A percentile compares a stretch with the other conserved stretches of the same genome.
phyloP scores from a whole-genome alignment of 2,797 vertebrate species.

The Protonibea diacanthus region DNA sequence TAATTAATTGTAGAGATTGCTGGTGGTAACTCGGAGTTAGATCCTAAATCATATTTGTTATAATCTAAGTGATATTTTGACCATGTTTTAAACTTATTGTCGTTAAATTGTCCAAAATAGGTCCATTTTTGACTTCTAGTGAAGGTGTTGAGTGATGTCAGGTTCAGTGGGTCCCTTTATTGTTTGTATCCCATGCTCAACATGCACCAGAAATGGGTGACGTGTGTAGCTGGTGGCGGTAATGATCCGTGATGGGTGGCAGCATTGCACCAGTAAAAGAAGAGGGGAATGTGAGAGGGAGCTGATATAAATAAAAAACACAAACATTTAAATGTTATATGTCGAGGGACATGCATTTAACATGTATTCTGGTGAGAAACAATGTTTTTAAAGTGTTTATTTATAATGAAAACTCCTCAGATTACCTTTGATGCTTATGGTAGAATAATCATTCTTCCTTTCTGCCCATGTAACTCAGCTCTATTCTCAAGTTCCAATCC shows the following conservation, averaged over 20 bases:
- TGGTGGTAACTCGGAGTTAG: background rate
- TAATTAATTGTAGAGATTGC: background rate
- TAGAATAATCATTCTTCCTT: background rate
- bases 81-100: background rate
- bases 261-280: background rate
- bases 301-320: background rate
- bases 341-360: background rate
- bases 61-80: background rate
- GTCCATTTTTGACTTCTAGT: background rate
- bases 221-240: background rate
- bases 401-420: too few relatives aligned
- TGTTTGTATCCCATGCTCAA: background rate
- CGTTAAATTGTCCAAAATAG: background rate
- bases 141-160: background rate
- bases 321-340: background rate
- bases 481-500: too few relatives aligned
- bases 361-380: background rate
- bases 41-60: background rate
- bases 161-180: background rate
- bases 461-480: background rate
- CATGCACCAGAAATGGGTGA: background rate
- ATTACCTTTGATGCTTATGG: background rate
- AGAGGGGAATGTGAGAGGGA: background rate
- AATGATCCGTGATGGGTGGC: conserved; percentile 6
- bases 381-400: too few relatives aligned